Evolutionary conservation across 1,140 invertebrate genomes (phyloP), one percentile per base, ranked within the genome.

Genomic region (Cherax destructor): DNA sequence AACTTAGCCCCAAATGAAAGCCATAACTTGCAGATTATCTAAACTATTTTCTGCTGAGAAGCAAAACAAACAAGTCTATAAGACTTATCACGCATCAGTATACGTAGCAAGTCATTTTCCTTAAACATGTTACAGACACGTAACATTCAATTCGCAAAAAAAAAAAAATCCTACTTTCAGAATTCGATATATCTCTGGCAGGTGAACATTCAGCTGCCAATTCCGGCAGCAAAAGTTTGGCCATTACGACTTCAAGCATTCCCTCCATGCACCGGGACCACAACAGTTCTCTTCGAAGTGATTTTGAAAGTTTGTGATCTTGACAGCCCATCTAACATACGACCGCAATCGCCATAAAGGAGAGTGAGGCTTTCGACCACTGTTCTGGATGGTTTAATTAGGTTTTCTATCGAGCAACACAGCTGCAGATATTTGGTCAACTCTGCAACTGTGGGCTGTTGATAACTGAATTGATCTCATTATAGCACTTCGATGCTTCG

Each of bases 241-340:
- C 61, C 61, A 21, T 65, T 65, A 21, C 61, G 61, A 65, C 61
- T 65, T 65, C 16, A 65, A 65, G 61, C 61, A 65, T 65, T 21
- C 61, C 18, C 21, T 21, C 61, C 61, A 65, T 65, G 61, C 61
- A 65, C 21, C 61, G 61, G 61, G 21, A 65, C 61, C 61, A 65
- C 61, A 65, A 21, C 13, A 21, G 13, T 21, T 65, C 16, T 13
- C 21, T 18, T 65, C 21, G 61, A 65, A 65, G 61, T 65, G 61
- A 65, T 65, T 65, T 18, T 65, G 61, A 65, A 65, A 65, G 61
- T 65, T 65, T 65, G 61, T 65, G 61, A 65, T 65, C 61, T 65
- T 65, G 61, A 65, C 61, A 65, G 13, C 18, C 61, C 18, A 21
- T 65, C 13, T 65, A 65, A 65, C 5, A 6, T 65, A 65, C 5